phyloP scores from a whole-genome alignment of 1,140 invertebrate species.

The Brachionus calyciflorus region DNA sequence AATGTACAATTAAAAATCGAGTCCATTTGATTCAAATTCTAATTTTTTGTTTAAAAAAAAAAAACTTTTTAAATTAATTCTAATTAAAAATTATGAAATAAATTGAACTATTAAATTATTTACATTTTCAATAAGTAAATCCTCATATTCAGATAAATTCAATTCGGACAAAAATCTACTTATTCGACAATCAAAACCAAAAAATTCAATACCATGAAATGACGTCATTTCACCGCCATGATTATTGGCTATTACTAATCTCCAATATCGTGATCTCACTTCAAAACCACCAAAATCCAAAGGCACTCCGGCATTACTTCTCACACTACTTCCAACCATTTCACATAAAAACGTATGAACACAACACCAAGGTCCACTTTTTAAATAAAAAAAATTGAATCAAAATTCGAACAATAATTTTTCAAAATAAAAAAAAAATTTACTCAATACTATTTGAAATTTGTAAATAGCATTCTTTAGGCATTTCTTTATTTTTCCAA shows the following conservation, averaged over 20 bases:
- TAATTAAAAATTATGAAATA: no score
- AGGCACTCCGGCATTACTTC: slow-evolving; percentile 49
- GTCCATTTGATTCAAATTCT: slow-evolving; percentile 44
- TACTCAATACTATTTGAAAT: slow-evolving; percentile 50
- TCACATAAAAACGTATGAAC: slow-evolving; percentile 49
- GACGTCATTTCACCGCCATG: slow-evolving; percentile 51
- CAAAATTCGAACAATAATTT: no score
- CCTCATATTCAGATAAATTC: slow-evolving; percentile 48
- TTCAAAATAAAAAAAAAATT: slow-evolving; percentile 3
- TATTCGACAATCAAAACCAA: slow-evolving; percentile 51
- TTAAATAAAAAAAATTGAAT: slow-evolving; percentile 8
- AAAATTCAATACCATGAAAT: slow-evolving; percentile 53
- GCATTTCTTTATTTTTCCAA: slow-evolving; percentile 54
- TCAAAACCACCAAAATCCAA: slow-evolving; percentile 52
- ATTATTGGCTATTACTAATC: slow-evolving; percentile 51
- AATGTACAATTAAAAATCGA: slow-evolving; percentile 25
- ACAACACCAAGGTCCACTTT: slow-evolving; percentile 51
- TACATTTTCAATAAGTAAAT: slow-evolving; percentile 46
- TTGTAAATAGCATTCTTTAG: slow-evolving; percentile 52
- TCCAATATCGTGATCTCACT: slow-evolving; percentile 49
- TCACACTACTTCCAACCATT: slow-evolving; percentile 48
- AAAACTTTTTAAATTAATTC: no score
- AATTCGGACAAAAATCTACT: slow-evolving; percentile 48
- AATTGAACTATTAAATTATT: neutral
- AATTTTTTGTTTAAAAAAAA: no score